Base-by-base conservation (phyloP, 2,888 invertebrate species). In the Pachliopta kotzebuea region DNA sequence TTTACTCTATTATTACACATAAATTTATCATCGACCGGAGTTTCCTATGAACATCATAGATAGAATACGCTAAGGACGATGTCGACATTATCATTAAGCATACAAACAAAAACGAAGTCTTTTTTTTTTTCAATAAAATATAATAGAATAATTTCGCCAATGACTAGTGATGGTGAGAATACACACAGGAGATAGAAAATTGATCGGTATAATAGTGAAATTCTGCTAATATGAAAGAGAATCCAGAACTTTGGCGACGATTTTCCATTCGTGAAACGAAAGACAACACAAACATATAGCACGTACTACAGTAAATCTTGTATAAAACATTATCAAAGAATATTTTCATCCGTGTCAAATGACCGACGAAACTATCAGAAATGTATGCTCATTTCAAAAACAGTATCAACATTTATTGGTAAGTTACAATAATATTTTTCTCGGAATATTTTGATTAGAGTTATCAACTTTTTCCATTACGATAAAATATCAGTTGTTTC, bases 391-490 rank as follows among this genome's bases (percentile, higher is more conserved):
- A 54, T 37, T 60, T 57, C 21, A 17, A 60, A 60, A 53, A 57
- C 60, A 54, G 55, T 60, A 63, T 60, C 53, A 53, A 53, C 45
- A 53, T 23, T 55, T 55, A 23, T 21, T 52, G 55, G 24, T 50
- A 55, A 8, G 24, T 52, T 60, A 56, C 45, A 23, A 53, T 56
- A 66, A 56, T 52, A 63, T 31, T 65, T 65, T 52, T 65, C 45
- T 18, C n/a, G 55, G 55, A 67, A 68, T 55, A 62, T 50, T 63
- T 58, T 56, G 37, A 58, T 57, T 50, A 53, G 23, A 61, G 21
- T 65, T 53, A 68, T 68, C 66, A 55, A 57, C 53, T 56, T 68
- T 62, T 67, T 63, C 66, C 53, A 64, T 58, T 50, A 20, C 54
- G 68, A 69, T 68, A 68, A 68, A 37, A 62, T 56, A 45, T 56